phyloP scores from a whole-genome alignment of 2,113 vertebrate genomes.

The Paedocypris sp. region DNA sequence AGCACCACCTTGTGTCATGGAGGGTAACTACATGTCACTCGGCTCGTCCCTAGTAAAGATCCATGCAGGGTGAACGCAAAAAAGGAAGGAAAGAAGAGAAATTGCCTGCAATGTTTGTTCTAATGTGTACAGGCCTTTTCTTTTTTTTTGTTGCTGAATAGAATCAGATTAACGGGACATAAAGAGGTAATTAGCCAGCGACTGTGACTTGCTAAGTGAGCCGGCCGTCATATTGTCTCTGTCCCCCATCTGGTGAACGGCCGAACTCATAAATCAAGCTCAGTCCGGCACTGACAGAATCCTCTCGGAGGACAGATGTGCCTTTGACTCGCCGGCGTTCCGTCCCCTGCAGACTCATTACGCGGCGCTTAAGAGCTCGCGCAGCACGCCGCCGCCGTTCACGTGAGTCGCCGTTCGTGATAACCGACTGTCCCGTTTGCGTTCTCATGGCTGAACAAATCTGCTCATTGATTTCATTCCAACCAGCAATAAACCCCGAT shows the following conservation, averaged over 20 bases:
- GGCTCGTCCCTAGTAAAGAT: no score
- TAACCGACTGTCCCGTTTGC: constrained; percentile 25
- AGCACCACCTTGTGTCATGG: no score
- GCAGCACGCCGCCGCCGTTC: neutral
- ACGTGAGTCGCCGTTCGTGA: constrained; percentile 16
- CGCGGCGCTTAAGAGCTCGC: constrained; percentile 38
- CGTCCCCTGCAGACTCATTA: constrained; percentile 47
- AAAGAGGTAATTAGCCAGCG: constrained; percentile 60
- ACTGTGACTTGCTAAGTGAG: constrained; percentile 52
- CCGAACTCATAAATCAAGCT: constrained; percentile 60
- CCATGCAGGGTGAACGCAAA: no score
- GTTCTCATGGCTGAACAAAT: constrained; percentile 32
- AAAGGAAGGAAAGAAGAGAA: no score
- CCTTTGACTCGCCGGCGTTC: constrained; percentile 28
- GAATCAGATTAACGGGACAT: constrained; percentile 47
- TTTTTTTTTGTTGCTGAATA: constrained; percentile 30
- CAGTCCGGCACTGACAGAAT: constrained; percentile 56
- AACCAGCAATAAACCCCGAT: constrained; percentile 63
- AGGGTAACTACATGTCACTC: no score
- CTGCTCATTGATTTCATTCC: constrained; percentile 42
- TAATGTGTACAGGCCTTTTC: no score
- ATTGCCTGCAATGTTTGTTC: no score
- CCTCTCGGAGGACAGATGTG: constrained; percentile 58
- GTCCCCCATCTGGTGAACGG: constrained; percentile 49
- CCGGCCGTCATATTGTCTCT: constrained; percentile 42